phyloP scores from a whole-genome alignment of 30 jellyfish, hydroid and myxozoan genomes.

The Nemopilema nomurai region DNA sequence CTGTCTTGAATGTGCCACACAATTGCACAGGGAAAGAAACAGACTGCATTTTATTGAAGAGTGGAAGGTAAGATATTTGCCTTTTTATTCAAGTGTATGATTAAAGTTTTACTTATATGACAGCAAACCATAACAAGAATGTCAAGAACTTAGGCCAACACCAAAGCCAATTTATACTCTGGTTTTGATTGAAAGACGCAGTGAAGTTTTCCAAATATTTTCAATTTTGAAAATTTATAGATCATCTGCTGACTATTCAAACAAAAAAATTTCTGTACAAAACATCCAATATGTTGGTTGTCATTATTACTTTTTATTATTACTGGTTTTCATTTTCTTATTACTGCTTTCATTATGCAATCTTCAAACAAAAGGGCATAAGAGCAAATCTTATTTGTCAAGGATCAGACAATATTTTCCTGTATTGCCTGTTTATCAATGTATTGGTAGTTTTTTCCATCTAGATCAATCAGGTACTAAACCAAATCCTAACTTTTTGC shows the following conservation, averaged over 20 bases:
- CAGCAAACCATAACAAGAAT: background rate
- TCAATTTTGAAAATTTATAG: background rate
- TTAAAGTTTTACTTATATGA: background rate
- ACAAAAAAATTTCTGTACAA: constrained; percentile 7
- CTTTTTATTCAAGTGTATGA: background rate
- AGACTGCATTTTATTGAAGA: constrained; percentile 16
- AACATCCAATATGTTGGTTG: background rate
- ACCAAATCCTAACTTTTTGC: background rate
- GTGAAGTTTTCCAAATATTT: background rate
- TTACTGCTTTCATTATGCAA: background rate
- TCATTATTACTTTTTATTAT: background rate
- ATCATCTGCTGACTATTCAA: constrained; percentile 10
- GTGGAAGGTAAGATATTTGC: constrained; percentile 18
- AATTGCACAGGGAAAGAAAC: constrained; percentile 25
- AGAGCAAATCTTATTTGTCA: constrained; percentile 4
- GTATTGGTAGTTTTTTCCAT: background rate
- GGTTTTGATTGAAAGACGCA: background rate
- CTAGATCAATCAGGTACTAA: background rate
- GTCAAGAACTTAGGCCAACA: constrained; percentile 1
- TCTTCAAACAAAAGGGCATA: constrained; percentile 6
- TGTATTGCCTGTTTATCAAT: background rate
- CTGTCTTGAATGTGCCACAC: constrained; percentile 8
- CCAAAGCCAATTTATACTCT: background rate
- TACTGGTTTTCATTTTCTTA: background rate
- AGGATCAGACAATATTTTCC: constrained; percentile 6